Evolutionary conservation across 2,113 vertebrate species (phyloP), one percentile per base, ranked within the genome.

Genomic region (Clupea harengus): DNA sequence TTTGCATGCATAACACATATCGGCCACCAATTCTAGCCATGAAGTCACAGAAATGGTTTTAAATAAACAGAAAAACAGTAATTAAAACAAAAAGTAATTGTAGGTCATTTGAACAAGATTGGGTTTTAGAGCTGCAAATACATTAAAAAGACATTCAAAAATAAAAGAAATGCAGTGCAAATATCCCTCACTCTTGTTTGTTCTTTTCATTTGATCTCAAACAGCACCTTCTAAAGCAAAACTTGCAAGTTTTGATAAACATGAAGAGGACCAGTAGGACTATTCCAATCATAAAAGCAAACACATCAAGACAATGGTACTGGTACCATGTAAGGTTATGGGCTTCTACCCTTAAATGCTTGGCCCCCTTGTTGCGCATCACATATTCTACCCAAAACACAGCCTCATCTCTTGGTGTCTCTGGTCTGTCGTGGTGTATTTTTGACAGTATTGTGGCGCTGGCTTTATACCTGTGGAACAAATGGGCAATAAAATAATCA

Each of bases 351-450:
- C 96, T 90, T 86, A 98, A 85, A 90, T 98, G 97, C 60, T 97
- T 95, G 39, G 97, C 94, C n/a, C 97, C 97, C 87, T 97, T 97
- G 92, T 98, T 95, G 32, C 95, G 95, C 95, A 99, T 97, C 15
- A 97, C 96, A 91, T 95, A 97, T 91, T 98, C 97, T 0, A 97
- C 94, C 97, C 97, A 99, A 93, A 97, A 99, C 80, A 97, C 94
- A 0, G 97, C 95, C 92, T 96, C 93, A 18, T 98, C 96, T 85
- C 93, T 91, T 15, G 97, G 94, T 80, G 88, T 96, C 0, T 96
- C 11, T 0, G 96, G 96, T 83, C 97, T 96, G 87, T 98, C 96
- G 0, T 97, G 96, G 39, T 98, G 97, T 89, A 99, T 97, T 4
- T 67, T 88, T 49, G 97, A 98, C 89, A 99, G 87, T 20, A 84